phyloP scores from a whole-genome alignment of 2,888 invertebrate genomes.

The Autographa pulchrina region DNA sequence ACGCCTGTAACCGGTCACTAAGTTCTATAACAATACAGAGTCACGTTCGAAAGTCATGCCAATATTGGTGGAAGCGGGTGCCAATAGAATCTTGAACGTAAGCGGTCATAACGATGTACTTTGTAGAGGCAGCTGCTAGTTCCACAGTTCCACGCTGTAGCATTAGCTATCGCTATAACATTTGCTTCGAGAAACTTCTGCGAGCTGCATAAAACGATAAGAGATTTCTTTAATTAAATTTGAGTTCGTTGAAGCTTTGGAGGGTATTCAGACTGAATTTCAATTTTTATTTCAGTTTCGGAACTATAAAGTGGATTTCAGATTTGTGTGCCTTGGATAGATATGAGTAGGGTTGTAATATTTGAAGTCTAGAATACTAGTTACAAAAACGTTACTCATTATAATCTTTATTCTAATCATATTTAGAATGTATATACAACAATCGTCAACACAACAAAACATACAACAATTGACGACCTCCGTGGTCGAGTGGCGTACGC shows the following conservation, averaged over 20 bases:
- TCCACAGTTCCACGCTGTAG: not conserved
- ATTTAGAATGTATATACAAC: no score
- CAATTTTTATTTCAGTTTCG: conserved; percentile 28
- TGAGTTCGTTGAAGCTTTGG: conserved; percentile 9
- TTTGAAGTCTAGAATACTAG: no score
- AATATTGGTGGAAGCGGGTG: not conserved
- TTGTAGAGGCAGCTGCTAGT: conserved; percentile 7
- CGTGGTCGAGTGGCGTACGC: no score
- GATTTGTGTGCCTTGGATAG: not conserved
- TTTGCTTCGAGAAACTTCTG: conserved; percentile 18
- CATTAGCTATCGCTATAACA: conserved; percentile 2
- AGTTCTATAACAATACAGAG: not conserved
- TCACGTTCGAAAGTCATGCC: conserved; percentile 5
- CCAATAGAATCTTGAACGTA: conserved; percentile 21
- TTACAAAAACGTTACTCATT: no score
- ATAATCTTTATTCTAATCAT: no score
- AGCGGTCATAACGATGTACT: conserved; percentile 17
- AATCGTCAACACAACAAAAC: no score
- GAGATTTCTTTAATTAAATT: conserved; percentile 19
- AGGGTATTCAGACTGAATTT: not conserved
- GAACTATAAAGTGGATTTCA: not conserved
- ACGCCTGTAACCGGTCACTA: not conserved
- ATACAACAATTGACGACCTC: no score
- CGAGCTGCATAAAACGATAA: conserved; percentile 25
- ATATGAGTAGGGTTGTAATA: not conserved